Percentiles rank a stretch among this genome's conserved stretches.
phyloP scores from a whole-genome alignment of 1,140 invertebrate species.

The Tachypleus tridentatus region DNA sequence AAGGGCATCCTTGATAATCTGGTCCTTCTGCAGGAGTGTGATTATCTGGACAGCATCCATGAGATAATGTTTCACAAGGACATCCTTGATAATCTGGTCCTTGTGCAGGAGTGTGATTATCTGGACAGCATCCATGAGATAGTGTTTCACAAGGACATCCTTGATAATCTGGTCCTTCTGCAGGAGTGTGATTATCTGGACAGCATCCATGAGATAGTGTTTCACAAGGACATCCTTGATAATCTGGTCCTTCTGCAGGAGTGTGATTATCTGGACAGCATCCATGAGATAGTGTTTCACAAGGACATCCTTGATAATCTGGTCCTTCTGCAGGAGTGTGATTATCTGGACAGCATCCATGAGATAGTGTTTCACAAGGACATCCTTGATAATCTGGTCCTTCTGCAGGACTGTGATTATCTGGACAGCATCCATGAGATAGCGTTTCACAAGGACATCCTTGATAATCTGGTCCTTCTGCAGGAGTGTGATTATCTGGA shows the following conservation, averaged over 20 bases:
- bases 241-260: slow-evolving; percentile 52
- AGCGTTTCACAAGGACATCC: slow-evolving; percentile 36
- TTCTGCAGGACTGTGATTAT: slow-evolving; percentile 65
- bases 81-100: slow-evolving; percentile 59
- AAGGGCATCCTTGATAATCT: slow-evolving; percentile 45
- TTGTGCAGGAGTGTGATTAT: slow-evolving; percentile 65
- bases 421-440: slow-evolving; percentile 58
- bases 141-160: slow-evolving; percentile 36
- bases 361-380: slow-evolving; percentile 58
- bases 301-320: slow-evolving; percentile 45
- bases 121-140: slow-evolving; percentile 58
- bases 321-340: slow-evolving; percentile 59
- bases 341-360: slow-evolving; percentile 74
- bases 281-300: slow-evolving; percentile 20
- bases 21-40: slow-evolving; percentile 59
- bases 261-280: slow-evolving; percentile 84
- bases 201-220: slow-evolving; percentile 71
- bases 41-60: slow-evolving; percentile 74
- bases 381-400: slow-evolving; percentile 59
- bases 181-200: slow-evolving; percentile 59
- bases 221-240: slow-evolving; percentile 65
- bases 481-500: slow-evolving; percentile 59
- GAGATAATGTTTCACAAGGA: slow-evolving; percentile 58
- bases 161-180: slow-evolving; percentile 54
- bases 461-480: slow-evolving; percentile 54